Base-by-base conservation (phyloP, 2,113 vertebrate species). In the Chroicocephalus ridibundus region DNA sequence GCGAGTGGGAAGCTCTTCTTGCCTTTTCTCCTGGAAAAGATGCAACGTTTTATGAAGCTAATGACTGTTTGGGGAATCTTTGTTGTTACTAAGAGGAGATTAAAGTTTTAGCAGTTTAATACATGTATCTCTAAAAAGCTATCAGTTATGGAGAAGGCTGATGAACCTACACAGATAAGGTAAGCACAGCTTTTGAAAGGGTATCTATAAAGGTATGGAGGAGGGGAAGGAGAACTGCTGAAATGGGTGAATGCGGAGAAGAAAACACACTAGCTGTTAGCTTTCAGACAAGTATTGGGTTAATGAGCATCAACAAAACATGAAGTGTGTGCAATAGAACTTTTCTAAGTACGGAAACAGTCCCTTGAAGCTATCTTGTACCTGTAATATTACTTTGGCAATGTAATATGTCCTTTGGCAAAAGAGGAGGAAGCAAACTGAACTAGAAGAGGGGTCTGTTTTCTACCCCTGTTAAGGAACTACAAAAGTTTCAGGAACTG, bases 1-100 rank as follows among this genome's bases (percentile, higher is more conserved):
- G 2, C 66, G 90, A 74, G 82, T 61, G 60, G 95, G 89, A 61
- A 94, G 92, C 34, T 93, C 18, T 55, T 75, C 91, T 62, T 2
- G 57, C 81, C 27, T 77, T 89, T 90, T 36, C 49, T 87, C 42
- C 92, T 93, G 82, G 54, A 92, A 68, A 94, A 92, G 71, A 94
- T 72, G 66, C 7, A 2, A 9, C 6, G 1, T 46, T 82, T 62
- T 54, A 62, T 54, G 54, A 57, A 88, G 47, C 42, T 80, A 54
- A 36, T 74, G 36, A 20, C 44, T n/a, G 13, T 24, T 13, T 47
- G 25, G 44, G 40, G 71, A 54, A 88, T 66, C 71, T 77, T 44
- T 68, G n/a, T 61, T 7, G 6, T 66, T 51, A 11, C 5, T 25
- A 44, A 61, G 74, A 93, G 77, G 72, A 91, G 31, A 88, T 47